Percentiles rank a stretch among this genome's conserved stretches.
phyloP scores from a whole-genome alignment of 2,797 vertebrate species.

The Sparus aurata region DNA sequence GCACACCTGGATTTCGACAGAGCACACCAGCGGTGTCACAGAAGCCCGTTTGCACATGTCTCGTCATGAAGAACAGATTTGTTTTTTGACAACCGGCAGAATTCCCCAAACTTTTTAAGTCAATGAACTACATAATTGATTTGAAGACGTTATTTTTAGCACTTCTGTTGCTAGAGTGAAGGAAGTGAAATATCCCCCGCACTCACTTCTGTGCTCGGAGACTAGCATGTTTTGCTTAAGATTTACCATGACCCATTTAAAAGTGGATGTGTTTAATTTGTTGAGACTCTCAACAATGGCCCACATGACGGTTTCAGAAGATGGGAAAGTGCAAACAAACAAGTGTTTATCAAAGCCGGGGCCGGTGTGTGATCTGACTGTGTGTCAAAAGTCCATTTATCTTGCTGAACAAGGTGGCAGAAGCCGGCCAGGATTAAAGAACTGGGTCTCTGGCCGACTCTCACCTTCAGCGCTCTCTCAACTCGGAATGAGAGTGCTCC shows the following conservation, averaged over 20 bases:
- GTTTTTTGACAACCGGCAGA: conserved; percentile 40
- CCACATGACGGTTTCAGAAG: conserved; percentile 24
- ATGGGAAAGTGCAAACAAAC: conserved; percentile 55
- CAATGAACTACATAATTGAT: conserved; percentile 23
- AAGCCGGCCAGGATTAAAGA: conserved; percentile 80
- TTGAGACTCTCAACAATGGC: conserved; percentile 2
- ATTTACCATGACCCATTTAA: background rate
- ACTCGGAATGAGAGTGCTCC: conserved; percentile 85
- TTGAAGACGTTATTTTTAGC: conserved; percentile 10
- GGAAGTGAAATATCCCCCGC: background rate
- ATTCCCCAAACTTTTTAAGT: conserved; percentile 15
- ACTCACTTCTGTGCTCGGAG: no score
- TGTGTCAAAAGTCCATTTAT: conserved; percentile 83
- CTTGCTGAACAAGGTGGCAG: conserved; percentile 81
- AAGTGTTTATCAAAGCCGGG: conserved; percentile 66
- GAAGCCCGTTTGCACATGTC: conserved; percentile 24
- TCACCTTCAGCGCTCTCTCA: conserved; percentile 83
- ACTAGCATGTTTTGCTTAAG: background rate
- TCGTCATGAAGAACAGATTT: conserved; percentile 43
- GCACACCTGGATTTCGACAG: conserved; percentile 66
- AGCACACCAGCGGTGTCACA: conserved; percentile 35
- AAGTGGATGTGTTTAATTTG: background rate
- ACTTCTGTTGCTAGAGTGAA: background rate
- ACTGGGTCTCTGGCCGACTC: conserved; percentile 78
- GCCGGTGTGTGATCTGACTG: conserved; percentile 64